phyloP scores from a whole-genome alignment of 2,888 invertebrate genomes.

The Piscicola geometra region DNA sequence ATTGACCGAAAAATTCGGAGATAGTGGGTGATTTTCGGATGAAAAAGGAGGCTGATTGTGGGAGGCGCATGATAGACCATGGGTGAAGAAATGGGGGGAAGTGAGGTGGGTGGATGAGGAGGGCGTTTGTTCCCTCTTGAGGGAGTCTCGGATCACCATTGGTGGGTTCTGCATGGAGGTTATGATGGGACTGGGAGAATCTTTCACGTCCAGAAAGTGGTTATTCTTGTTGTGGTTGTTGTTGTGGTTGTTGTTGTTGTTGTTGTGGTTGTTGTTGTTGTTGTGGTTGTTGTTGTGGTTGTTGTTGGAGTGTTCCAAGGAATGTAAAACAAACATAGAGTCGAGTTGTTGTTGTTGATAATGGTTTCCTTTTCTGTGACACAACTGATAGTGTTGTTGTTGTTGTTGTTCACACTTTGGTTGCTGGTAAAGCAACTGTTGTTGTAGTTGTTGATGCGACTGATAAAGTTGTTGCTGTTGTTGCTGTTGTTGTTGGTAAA shows the following conservation, averaged over 20 bases:
- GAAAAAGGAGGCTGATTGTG: background rate
- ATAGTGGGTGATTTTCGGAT: background rate
- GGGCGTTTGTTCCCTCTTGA: background rate
- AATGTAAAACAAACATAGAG: too few species aligned
- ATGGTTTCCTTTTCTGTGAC: background rate
- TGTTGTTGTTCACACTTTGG: background rate
- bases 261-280: background rate
- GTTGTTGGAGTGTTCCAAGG: background rate
- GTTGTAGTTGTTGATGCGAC: background rate
- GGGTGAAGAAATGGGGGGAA: background rate
- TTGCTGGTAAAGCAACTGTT: background rate
- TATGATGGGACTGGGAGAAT: background rate
- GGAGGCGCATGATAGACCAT: background rate
- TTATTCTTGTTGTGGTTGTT: background rate
- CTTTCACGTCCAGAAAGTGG: background rate
- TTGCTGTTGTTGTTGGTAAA: constrained; percentile 6
- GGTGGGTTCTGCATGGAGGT: background rate
- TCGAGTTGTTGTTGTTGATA: background rate
- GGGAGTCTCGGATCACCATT: constrained; percentile 1
- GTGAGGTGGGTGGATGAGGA: background rate
- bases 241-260: constrained; percentile 2
- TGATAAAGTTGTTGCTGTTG: background rate
- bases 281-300: background rate
- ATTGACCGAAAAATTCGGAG: background rate
- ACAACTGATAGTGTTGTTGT: background rate